Evolutionary conservation across 2,113 vertebrate species (phyloP).

Genomic region (Gavialis gangeticus): DNA sequence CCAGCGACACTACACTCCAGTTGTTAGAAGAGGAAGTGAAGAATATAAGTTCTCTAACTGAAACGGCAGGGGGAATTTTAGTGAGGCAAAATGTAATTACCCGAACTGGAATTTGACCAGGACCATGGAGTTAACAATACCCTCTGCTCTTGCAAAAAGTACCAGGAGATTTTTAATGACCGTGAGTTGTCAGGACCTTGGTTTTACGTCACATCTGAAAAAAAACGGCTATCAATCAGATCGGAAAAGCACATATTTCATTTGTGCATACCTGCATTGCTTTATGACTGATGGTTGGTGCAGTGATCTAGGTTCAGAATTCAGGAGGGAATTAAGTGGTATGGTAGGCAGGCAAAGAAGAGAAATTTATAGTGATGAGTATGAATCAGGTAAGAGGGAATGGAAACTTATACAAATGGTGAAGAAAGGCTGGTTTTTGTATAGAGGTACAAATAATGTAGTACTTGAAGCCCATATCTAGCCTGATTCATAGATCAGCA

Average conservation of each 20-base stretch:
- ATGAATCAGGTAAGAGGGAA: conserved; percentile 33
- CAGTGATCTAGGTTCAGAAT: background rate
- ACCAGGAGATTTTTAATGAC: conserved; percentile 49
- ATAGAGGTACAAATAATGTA: background rate
- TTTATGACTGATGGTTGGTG: conserved; percentile 4
- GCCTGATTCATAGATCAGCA: background rate
- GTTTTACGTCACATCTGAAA: background rate
- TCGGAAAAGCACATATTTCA: background rate
- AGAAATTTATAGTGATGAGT: conserved; percentile 42
- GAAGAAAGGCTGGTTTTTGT: background rate
- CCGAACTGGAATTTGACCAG: conserved; percentile 65
- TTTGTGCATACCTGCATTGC: background rate
- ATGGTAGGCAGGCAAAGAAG: conserved; percentile 2
- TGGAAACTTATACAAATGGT: background rate
- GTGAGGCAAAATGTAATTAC: conserved; percentile 68
- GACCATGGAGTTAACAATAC: conserved; percentile 48
- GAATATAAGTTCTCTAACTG: conserved; percentile 43
- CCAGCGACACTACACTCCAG: conserved; percentile 6
- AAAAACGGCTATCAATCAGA: background rate
- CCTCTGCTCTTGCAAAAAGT: conserved; percentile 62
- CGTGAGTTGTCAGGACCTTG: background rate
- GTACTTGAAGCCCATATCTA: background rate
- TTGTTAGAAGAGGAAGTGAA: conserved; percentile 58
- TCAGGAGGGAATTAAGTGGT: conserved; percentile 15
- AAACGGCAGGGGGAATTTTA: conserved; percentile 65